Percentiles rank a stretch among this genome's conserved stretches.
phyloP scores from a whole-genome alignment of 2,113 vertebrate species.

The Rhipidura dahli region DNA sequence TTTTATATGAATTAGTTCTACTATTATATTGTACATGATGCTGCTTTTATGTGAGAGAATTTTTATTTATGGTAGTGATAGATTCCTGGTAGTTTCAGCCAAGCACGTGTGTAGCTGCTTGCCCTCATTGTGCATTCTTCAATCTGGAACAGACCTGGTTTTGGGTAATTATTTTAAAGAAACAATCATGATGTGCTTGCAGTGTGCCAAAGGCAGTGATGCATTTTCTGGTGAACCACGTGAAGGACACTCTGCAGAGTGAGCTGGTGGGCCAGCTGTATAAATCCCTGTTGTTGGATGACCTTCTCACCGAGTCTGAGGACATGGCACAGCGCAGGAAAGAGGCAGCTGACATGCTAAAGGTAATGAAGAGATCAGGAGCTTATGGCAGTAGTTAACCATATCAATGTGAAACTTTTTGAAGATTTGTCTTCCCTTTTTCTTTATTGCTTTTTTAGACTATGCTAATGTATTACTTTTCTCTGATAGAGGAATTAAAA shows the following conservation, averaged over 20 bases:
- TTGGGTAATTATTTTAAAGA: neutral
- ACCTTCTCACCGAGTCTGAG: conserved; percentile 95
- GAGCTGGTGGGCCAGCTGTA: conserved; percentile 97
- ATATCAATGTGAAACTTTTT: neutral
- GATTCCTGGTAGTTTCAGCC: neutral
- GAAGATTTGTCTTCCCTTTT: neutral
- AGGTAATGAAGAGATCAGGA: conserved; percentile 72
- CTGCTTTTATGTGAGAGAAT: neutral
- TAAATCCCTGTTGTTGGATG: conserved; percentile 87
- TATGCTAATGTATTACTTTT: neutral
- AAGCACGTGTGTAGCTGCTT: neutral
- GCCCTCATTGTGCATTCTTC: neutral
- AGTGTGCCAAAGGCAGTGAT: conserved; percentile 99
- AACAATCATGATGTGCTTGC: conserved; percentile 1
- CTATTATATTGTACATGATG: neutral
- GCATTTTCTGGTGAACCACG: conserved; percentile 98
- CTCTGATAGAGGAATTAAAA: neutral
- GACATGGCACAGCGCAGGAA: conserved; percentile 98
- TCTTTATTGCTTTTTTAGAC: neutral
- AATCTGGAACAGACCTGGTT: neutral
- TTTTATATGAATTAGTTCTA: neutral
- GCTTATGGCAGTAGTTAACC: neutral
- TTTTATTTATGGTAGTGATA: neutral
- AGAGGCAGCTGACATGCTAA: conserved; percentile 96
- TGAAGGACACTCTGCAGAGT: conserved; percentile 97